Conservation (phyloP, 2,888 invertebrate species). For the Orthosia gothica region DNA sequence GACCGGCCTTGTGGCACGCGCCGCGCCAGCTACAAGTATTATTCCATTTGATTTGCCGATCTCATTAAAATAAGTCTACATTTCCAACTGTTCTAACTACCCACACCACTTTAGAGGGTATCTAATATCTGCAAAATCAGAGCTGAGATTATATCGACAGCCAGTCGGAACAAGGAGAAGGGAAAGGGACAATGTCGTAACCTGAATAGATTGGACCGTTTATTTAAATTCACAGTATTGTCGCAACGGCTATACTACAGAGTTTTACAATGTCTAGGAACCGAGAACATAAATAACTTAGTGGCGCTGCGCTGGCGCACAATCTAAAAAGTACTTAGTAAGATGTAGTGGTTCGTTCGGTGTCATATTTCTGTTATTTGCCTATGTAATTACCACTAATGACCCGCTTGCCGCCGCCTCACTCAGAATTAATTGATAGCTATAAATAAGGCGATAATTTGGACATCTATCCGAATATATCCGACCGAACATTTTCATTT, state of each 20-base stretch:
- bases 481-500: conserved; percentile 64
- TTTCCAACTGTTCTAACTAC: conserved; percentile 68
- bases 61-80: conserved; percentile 80
- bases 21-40: conserved; percentile 76
- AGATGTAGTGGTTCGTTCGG: conserved; percentile 65
- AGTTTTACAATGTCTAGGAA: conserved; percentile 66
- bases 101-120: conserved; percentile 65
- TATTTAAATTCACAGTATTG: conserved; percentile 69
- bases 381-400: conserved; percentile 68
- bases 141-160: conserved; percentile 58
- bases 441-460: conserved; percentile 74
- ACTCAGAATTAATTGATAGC: conserved; percentile 72
- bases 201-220: conserved; percentile 70
- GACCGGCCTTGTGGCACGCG: conserved; percentile 91
- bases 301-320: conserved; percentile 32
- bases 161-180: conserved; percentile 66
- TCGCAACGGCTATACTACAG: conserved; percentile 66
- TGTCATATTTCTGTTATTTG: conserved; percentile 72
- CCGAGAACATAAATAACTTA: conserved; percentile 61
- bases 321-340: conserved; percentile 65
- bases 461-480: conserved; percentile 66
- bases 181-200: conserved; percentile 75
- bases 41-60: conserved; percentile 84
- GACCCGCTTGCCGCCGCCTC: conserved; percentile 57
- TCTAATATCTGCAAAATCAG: conserved; percentile 65